A percentile compares a stretch with the other conserved stretches of the same genome.
Conservation (phyloP, 2,797 vertebrate species). For the Halcyon chelicuti region DNA sequence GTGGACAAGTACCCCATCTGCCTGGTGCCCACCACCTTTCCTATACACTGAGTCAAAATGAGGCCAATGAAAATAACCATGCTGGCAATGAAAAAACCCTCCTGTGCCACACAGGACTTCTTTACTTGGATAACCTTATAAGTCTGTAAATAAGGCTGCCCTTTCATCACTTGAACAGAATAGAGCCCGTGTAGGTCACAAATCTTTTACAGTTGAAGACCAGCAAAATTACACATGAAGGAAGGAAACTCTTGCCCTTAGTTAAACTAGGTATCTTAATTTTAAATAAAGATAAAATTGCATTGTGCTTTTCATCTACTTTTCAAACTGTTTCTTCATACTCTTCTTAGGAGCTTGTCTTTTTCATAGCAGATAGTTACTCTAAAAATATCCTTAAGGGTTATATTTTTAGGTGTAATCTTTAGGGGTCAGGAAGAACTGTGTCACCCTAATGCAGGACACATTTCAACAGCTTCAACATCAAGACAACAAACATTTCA, state of each 20-base stretch:
- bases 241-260: not conserved
- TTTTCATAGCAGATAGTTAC: not conserved
- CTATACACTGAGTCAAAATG: not conserved
- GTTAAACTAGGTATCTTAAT: not conserved
- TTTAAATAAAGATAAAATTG: not conserved
- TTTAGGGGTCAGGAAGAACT: conserved; percentile 38
- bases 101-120: not conserved
- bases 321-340: not conserved
- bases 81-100: not conserved
- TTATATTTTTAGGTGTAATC: conserved; percentile 48
- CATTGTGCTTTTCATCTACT: not conserved
- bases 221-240: not conserved
- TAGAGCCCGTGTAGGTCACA: not conserved
- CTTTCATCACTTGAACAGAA: not conserved
- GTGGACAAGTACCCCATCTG: not conserved
- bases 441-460: not conserved
- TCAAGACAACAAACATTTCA: conserved; percentile 10
- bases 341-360: not conserved
- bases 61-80: not conserved
- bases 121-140: not conserved
- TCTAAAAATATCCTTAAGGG: conserved; percentile 42
- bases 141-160: not conserved
- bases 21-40: not conserved
- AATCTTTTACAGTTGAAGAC: not conserved
- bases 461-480: conserved; percentile 9